phyloP scores from a whole-genome alignment of 1,140 invertebrate genomes.

The Lepeophtheirus salmonis region DNA sequence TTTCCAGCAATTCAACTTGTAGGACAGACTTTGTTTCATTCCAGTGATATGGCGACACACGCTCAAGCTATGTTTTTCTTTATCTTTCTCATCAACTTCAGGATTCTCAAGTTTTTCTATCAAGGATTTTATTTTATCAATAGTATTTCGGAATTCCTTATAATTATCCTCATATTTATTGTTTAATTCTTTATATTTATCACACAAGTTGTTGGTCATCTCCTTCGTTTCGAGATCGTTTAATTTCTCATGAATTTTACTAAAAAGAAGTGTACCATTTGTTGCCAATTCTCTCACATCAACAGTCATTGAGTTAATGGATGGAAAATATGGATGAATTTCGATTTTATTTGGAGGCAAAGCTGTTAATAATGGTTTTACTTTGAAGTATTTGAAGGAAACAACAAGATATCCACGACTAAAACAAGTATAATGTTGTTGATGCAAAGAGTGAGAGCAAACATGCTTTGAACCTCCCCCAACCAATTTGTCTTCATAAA shows the following conservation, averaged over 20 bases:
- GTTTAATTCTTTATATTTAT: not conserved
- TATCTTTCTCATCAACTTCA: not conserved
- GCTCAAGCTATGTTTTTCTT: not conserved
- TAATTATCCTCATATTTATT: not conserved
- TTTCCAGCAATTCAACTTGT: not conserved
- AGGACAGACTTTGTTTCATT: not conserved
- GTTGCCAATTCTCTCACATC: not conserved
- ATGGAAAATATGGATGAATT: not conserved
- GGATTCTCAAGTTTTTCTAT: not conserved
- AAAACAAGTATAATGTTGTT: constrained; percentile 7
- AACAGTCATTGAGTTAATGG: not conserved
- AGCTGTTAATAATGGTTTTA: not conserved
- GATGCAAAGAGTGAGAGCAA: constrained; percentile 3
- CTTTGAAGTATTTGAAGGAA: not conserved
- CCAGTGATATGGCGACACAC: not conserved
- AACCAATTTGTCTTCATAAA: constrained; percentile 2
- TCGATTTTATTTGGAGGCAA: constrained; percentile 2
- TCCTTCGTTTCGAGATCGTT: not conserved
- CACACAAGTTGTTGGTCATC: not conserved
- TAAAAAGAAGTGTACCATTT: not conserved
- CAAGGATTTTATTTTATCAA: not conserved
- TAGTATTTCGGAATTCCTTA: not conserved
- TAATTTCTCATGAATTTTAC: not conserved
- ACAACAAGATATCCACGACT: not conserved
- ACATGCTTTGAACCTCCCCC: not conserved